Base-by-base conservation (phyloP, 2,888 invertebrate genomes). In the Clusia tigrina region DNA sequence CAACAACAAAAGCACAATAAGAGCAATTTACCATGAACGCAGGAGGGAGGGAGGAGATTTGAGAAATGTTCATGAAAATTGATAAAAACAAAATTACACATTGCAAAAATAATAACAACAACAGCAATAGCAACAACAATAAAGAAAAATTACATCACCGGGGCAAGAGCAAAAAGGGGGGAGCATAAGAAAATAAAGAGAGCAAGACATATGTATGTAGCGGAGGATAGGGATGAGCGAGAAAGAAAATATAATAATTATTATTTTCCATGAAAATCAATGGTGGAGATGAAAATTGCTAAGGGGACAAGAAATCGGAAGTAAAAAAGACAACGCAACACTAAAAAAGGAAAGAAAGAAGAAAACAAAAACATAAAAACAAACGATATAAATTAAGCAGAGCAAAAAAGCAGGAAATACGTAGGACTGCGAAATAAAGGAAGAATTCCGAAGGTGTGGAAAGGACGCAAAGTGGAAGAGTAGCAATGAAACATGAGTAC, bases 21-120 rank as follows among this genome's bases (percentile, higher is more conserved):
- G 71, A 74, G 70, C 74, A 75, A 75, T 76, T 75, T 75, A 75
- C 77, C 70, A 76, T 76, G 24, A 24, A 61, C 64, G 68, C 65
- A 69, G 68, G 69, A 71, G 69, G 67, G 64, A 68, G 65, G 54
- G 64, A 54, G 60, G 67, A 60, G 68, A 65, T 59, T n/a, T n/a
- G 55, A 42, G 64, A 58, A 59, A 67, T 60, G 62, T 67, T 63
- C 60, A 60, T 26, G 26, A 58, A 25, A 59, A 67, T 71, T 65
- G 69, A 69, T 66, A 71, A 71, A 68, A 70, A 67, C 64, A 70
- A 69, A 69, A 48, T 54, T 53, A n/a, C 55, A 26, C 54, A 55
- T 26, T 42, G 42, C 42, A 56, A 56, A 37, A 56, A 22, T 32
- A 32, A 18, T 20, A 26, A 20, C 54, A 26, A 54, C 37, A 6